Base-by-base conservation (phyloP, 2,113 vertebrate genomes). In the Pangasianodon gigas region DNA sequence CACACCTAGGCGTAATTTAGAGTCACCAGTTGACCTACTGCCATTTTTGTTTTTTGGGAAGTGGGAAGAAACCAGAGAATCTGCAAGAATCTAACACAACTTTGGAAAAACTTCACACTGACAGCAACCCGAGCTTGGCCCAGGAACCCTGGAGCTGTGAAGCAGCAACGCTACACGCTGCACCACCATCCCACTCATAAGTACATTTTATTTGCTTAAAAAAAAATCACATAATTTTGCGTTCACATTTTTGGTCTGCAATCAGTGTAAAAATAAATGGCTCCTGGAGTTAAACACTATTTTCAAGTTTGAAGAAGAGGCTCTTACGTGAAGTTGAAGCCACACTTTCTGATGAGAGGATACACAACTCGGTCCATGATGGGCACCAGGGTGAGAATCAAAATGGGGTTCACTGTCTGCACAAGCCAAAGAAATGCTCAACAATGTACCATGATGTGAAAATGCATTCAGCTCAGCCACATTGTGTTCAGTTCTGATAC, bases 281-380 rank as follows among this genome's bases (percentile, higher is more conserved):
- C 8, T 65, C 44, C 7, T 52, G 10, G 29, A 16, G 71, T 21
- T 44, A 10, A 77, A 46, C 7, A 77, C 21, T 77, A 26, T 77
- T 75, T 77, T 77, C 19, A 77, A 14, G 37, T 46, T 77, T 77
- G 74, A 26, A 77, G 2, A 26, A 51, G 18, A 48, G 14, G 21
- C 24, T 96, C 98, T 96, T 95, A 99, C 98, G 97, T 97, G 92
- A 99, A 99, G 92, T 98, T 97, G 60, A 98, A 87, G 41, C 96
- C 96, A 93, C 98, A 99, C 93, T 98, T 99, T 84, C 93, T 93
- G 91, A 99, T 97, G 90, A 99, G 95, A 71, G 98, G 98, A 88
- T 98, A 99, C 58, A 99, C 0, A 18, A 97, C 0, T 14, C 88
- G 94, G 81, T 99, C 97, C 88, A 97, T 94, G 62, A 98, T 29